Evolutionary conservation across 2,113 vertebrate genomes (phyloP).

Genomic region (Pituophis catenifer): DNA sequence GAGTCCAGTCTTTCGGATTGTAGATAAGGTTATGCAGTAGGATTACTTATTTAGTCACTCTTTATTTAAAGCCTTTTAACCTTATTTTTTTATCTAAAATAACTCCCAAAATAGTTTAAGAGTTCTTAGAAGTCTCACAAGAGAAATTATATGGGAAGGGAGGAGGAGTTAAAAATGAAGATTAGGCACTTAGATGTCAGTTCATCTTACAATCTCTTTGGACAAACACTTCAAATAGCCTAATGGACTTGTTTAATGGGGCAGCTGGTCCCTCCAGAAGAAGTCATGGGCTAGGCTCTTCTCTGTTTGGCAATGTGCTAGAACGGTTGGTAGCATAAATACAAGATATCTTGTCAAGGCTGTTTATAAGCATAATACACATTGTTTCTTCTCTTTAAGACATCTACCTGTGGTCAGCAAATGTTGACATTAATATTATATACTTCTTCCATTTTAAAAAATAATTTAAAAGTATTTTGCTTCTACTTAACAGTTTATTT

Average conservation of each 20-base stretch:
- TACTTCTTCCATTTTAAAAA: neutral
- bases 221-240: neutral
- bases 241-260: neutral
- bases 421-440: neutral
- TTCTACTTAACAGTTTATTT: neutral
- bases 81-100: neutral
- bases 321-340: neutral
- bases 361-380: neutral
- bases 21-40: neutral
- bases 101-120: neutral
- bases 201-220: neutral
- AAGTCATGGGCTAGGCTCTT: neutral
- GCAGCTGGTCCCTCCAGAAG: neutral
- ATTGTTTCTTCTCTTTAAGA: neutral
- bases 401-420: neutral
- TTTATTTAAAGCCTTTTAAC: neutral
- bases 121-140: neutral
- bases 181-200: neutral
- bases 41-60: neutral
- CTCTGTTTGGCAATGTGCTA: neutral
- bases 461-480: neutral
- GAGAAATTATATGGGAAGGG: neutral
- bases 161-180: neutral
- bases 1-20: neutral
- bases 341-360: neutral